phyloP scores from a whole-genome alignment of 2,113 vertebrate species.

The Pseudorectes ferrugineus region DNA sequence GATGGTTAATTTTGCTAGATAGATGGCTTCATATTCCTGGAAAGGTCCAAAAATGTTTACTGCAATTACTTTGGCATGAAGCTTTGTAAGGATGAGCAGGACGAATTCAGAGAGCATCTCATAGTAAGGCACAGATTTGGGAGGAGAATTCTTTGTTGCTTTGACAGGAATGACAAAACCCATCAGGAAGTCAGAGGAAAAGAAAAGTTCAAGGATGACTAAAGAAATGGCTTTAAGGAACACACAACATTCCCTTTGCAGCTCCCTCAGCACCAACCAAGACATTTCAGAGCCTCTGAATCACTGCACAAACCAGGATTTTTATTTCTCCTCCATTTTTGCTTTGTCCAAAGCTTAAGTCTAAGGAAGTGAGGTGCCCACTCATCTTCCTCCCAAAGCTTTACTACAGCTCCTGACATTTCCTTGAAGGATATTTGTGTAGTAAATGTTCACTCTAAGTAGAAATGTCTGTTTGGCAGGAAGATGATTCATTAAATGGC shows the following conservation, averaged over 20 bases:
- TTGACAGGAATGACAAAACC: background rate
- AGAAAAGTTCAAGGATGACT: background rate
- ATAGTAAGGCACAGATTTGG: background rate
- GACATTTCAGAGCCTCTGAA: background rate
- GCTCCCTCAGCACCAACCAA: background rate
- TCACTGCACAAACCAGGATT: background rate
- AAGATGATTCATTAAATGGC: background rate
- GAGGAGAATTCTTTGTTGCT: background rate
- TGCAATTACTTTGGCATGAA: background rate
- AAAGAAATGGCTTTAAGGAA: background rate
- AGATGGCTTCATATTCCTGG: conserved; percentile 99
- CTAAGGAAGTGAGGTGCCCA: background rate
- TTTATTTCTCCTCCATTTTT: background rate
- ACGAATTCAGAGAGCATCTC: background rate
- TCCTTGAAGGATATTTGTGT: background rate
- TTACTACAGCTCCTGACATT: background rate
- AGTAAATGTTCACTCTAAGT: background rate
- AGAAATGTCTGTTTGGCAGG: background rate
- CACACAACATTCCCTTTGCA: background rate
- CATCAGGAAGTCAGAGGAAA: background rate
- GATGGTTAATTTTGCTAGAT: conserved; percentile 96
- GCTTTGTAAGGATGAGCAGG: background rate
- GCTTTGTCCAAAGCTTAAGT: background rate
- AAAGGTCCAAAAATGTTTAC: background rate
- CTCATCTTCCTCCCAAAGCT: background rate